phyloP scores from a whole-genome alignment of 1,140 invertebrate species.

The Solen grandis region DNA sequence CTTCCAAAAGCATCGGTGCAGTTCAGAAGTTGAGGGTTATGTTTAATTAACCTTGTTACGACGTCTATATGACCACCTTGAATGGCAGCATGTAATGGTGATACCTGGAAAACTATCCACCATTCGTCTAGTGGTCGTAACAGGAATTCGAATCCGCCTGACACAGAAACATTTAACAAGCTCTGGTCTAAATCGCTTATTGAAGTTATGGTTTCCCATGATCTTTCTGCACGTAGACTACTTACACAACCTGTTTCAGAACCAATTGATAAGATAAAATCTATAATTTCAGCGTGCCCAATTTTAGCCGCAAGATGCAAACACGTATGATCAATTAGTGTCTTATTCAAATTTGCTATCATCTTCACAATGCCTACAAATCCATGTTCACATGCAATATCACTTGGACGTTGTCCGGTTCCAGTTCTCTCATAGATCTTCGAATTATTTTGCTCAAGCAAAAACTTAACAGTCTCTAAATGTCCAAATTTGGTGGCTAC shows the following conservation, averaged over 20 bases:
- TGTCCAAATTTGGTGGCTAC: constrained; percentile 27
- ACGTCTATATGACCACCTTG: not conserved
- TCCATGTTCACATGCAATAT: constrained; percentile 24
- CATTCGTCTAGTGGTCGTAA: constrained; percentile 10
- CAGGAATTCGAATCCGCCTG: too few relatives aligned
- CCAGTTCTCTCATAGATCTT: constrained; percentile 1
- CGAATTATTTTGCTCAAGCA: not conserved
- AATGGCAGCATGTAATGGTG: not conserved
- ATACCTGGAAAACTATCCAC: constrained; percentile 14
- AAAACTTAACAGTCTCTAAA: not conserved
- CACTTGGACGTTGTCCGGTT: not conserved
- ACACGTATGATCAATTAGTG: not conserved
- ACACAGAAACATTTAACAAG: not conserved
- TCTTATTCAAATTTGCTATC: not conserved
- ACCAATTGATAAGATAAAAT: not conserved
- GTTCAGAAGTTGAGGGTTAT: not conserved
- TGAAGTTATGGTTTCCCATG: not conserved
- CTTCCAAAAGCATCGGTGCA: constrained; percentile 21
- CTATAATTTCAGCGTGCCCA: not conserved
- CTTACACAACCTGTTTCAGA: not conserved
- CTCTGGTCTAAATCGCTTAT: not conserved
- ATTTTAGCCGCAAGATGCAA: constrained; percentile 21
- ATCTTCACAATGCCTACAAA: not conserved
- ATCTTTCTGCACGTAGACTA: not conserved
- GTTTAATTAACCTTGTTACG: constrained; percentile 1